A percentile compares a stretch with the other conserved stretches of the same genome.
Conservation (phyloP, 2,113 vertebrate species). For the Taurulus bubalis region DNA sequence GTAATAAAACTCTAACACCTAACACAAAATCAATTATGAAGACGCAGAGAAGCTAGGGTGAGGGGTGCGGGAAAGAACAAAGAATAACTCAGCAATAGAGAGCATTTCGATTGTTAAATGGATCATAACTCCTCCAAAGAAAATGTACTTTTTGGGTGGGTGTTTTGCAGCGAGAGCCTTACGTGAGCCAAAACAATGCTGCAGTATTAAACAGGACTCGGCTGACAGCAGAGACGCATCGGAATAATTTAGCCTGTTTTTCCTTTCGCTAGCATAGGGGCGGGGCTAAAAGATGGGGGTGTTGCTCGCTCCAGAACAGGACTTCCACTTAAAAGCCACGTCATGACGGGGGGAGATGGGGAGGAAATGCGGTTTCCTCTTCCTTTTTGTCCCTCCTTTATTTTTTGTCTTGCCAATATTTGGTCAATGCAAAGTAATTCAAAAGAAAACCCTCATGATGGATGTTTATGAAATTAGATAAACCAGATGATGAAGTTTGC, state of each 20-base stretch:
- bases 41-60: background rate
- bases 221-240: constrained; percentile 16
- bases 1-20: constrained; percentile 29
- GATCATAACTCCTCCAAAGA: constrained; percentile 53
- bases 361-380: background rate
- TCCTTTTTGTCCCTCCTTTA: background rate
- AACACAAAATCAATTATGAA: constrained; percentile 59
- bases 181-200: constrained; percentile 49
- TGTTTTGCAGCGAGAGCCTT: constrained; percentile 40
- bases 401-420: background rate
- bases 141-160: constrained; percentile 22
- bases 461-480: background rate
- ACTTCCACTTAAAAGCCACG: background rate
- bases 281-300: background rate
- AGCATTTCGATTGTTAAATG: constrained; percentile 58
- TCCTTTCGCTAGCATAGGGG: background rate
- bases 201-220: constrained; percentile 42
- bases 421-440: background rate
- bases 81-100: constrained; percentile 34
- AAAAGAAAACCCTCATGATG: background rate
- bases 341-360: background rate
- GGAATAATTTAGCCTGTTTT: constrained; percentile 19
- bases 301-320: background rate
- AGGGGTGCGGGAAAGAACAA: constrained; percentile 16
- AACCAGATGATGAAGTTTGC: background rate